Evolutionary conservation across 2,113 vertebrate species (phyloP), one percentile per base, ranked within the genome.

Genomic region (Rhadina sibilatrix): DNA sequence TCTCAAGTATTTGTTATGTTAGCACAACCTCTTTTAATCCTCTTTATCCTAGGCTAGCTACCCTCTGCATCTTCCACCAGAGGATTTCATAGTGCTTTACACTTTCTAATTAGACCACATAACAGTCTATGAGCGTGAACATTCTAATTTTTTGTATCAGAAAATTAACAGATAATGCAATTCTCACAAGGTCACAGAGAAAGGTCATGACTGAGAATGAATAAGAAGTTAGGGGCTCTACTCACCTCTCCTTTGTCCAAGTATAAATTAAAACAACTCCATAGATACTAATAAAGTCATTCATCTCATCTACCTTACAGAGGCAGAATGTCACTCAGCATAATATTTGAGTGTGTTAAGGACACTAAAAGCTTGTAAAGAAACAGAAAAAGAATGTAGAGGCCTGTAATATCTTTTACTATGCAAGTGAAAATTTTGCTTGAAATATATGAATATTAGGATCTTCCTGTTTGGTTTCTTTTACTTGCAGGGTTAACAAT

Each of bases 181-280:
- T 79, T 95, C 82, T 87, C 65, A 90, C 91, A 94, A 93, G 82
- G 91, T 94, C 89, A 76, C 24, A 47, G 40, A 65, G 28, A 61
- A 91, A 76, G 87, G 61, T 84, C 85, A 72, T 37, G 59, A 85
- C 57, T 77, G 66, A 94, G 59, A 66, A 87, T 33, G 50, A 94
- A 87, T 56, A 71, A 87, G 82, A 91, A 91, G 81, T 76, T 82
- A 91, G 87, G 82, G 66, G 50, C 27, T 50, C 30, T 54, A 71
- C 68, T 95, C 72, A 89, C 56, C 60, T 87, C 85, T 88, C 25
- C 56, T 92, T 94, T 90, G 84, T 95, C 69, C 15, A 63, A 40
- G 33, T 47, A 86, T 64, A 89, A 95, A 96, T 95, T 86, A 89
- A 90, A 95, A 44, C 83, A 96, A 79, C 81, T 89, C 74, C 74